Percentiles rank a stretch among this genome's conserved stretches.
Evolutionary conservation across 2,797 vertebrate species (phyloP).

Genomic region (Rhinella marina): DNA sequence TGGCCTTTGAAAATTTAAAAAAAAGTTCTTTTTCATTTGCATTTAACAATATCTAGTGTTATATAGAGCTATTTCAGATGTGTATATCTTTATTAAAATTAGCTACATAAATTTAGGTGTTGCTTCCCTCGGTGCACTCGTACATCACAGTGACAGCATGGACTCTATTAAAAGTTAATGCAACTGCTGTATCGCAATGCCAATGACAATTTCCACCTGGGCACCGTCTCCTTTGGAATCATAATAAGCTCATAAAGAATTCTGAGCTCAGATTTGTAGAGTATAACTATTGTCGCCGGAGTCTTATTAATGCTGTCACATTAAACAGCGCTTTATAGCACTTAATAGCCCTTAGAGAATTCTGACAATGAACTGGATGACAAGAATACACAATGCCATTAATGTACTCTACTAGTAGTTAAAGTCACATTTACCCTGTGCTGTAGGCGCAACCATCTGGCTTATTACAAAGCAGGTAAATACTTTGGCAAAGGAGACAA

Average conservation of each 20-base stretch:
- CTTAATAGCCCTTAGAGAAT: slow-evolving; percentile 29
- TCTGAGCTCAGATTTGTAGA: not conserved
- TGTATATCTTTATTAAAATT: not conserved
- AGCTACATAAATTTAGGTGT: not conserved
- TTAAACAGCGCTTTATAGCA: not conserved
- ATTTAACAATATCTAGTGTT: not conserved
- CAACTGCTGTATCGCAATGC: not conserved
- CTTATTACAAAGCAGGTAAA: not conserved
- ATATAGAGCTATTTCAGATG: not conserved
- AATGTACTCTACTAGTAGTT: not conserved
- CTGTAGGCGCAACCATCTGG: not conserved
- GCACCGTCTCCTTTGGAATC: slow-evolving; percentile 34
- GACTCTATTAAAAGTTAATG: slow-evolving; percentile 22
- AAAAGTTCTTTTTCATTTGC: not conserved
- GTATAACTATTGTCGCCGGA: slow-evolving; percentile 38
- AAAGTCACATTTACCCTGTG: not conserved
- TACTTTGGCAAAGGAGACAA: not conserved
- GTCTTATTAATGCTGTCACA: slow-evolving; percentile 42
- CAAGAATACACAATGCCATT: not conserved
- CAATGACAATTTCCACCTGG: slow-evolving; percentile 29
- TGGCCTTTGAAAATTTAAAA: too few relatives aligned
- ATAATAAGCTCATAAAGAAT: slow-evolving; percentile 19
- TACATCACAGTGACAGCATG: slow-evolving; percentile 3
- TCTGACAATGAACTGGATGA: slow-evolving; percentile 26
- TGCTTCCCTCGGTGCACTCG: not conserved